Evolutionary conservation across 2,113 vertebrate species (phyloP), one percentile per base, ranked within the genome.

Genomic region (Anthoscopus minutus): DNA sequence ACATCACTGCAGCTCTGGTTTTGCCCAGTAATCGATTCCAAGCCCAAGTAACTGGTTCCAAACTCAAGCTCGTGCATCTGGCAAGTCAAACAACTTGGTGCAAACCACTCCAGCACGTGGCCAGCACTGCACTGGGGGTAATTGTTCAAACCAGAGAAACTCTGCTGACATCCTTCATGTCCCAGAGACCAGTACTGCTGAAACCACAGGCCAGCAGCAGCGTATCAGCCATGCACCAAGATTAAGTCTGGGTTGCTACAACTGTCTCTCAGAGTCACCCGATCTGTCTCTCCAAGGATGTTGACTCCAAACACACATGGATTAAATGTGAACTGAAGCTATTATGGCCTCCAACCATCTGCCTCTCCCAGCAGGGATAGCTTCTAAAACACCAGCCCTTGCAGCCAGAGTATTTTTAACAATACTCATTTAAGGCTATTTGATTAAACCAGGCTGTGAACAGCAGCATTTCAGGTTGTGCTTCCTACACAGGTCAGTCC

Each of bases 321-420:
- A 96, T 96, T 96, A 96, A 96, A 89, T 69, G 79, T 60, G 93
- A 89, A 94, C 87, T 67, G 89, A 87, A 95, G 74, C 92, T 95
- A 71, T 82, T 88, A 93, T 25, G 74, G 92, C 81, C 92, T 85
- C 85, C 92, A 95, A 94, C 93, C 95, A 94, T 95, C 96, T 96
- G 95, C 96, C 88, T 85, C 74, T 94, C 90, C 78, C 88, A 89
- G 94, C 87, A 91, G 93, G 87, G 42, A 33, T 0, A 69, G 74
- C 81, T 95, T 91, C 87, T 81, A 37, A 67, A 87, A 81, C 93
- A 85, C 61, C 42, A 72, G 40, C 57, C 74, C 70, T 82, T 81
- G 45, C 28, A 80, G 62, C 19, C 78, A 23, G n/a, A 57, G 51
- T 72, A 82, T 88, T 91, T 92, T 93, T 65, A 93, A 76, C 57